Base-by-base conservation (phyloP, 2,113 vertebrate genomes). In the Hypomesus transpacificus region DNA sequence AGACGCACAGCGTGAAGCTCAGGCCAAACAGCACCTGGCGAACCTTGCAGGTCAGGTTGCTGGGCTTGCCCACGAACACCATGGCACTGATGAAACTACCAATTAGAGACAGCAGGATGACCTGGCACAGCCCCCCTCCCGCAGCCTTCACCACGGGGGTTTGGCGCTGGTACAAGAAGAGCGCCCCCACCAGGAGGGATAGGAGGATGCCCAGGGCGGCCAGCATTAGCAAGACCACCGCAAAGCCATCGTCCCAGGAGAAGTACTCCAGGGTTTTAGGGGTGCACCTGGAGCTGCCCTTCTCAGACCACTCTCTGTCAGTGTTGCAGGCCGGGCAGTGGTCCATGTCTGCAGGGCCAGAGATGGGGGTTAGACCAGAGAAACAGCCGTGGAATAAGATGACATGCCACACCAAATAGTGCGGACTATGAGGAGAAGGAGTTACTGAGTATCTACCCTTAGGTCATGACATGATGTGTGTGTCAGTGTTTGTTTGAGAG, bases 1-100 rank as follows among this genome's bases (percentile, higher is more conserved):
- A 94, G 77, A 96, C 84, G 57, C 94, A 96, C 59, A 95, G 84
- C 0, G 94, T 85, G 72, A 96, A 97, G 81, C 94, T 97, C 64
- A 96, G 80, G 0, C 94, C 94, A 50, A 94, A 96, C 14, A 96
- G 67, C 2, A 88, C 89, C 84, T 97, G 95, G 17, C 93, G 91
- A 7, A 89, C 84, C 85, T 92, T 61, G 22, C 22, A 1, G 14
- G 16, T 8, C 21, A 60, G 58, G 58, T 83, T 70, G 65, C 74
- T 92, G 3, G 95, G 94, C 21, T 86, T 77, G 3, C 92, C 94
- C n/a, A 95, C 85, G 71, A 97, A 97, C 74, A 97, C 90, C 14
- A 88, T 1, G 0, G 91, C 90, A 52, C 93, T 94, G 69, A 90
- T 72, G 78, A 95, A 95, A 78, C 92, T 93, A 56, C 92, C 80